These are phyloP conservation scores for Melanerpes formicivorus DNA, from an alignment of 2,113 vertebrate genomes.

Conservation along the genomic window DNA sequence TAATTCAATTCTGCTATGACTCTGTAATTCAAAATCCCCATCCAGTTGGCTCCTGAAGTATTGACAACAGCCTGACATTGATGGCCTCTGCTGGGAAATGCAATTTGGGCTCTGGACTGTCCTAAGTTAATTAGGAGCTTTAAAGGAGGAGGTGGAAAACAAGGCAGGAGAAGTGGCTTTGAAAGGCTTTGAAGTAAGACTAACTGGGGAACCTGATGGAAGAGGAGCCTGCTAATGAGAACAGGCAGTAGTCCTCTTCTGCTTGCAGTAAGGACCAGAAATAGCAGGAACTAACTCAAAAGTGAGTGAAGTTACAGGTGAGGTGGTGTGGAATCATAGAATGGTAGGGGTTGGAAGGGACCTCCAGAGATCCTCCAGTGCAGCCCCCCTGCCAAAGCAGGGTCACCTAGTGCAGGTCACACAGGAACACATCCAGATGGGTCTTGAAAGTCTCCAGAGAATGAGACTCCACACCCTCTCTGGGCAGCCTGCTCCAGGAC, in stretches of 20 bases:
- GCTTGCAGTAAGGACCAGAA: neutral
- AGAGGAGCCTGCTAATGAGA: neutral
- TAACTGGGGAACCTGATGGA: neutral
- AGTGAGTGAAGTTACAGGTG: neutral
- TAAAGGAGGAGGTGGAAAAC: neutral
- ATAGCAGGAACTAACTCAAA: neutral
- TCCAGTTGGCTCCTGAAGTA: neutral
- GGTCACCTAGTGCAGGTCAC: too few relatives aligned
- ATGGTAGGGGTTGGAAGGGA: too few relatives aligned
- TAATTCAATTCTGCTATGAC: too few relatives aligned
- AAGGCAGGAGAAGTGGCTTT: neutral
- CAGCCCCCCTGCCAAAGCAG: too few relatives aligned
- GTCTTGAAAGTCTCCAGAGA: too few relatives aligned
- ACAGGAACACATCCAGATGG: too few relatives aligned
- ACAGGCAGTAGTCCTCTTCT: neutral
- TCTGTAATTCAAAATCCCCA: too few relatives aligned
- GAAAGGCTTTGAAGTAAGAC: neutral
- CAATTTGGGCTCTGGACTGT: neutral
- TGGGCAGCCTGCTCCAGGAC: too few relatives aligned
- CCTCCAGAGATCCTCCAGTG: too few relatives aligned
- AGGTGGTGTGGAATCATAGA: neutral
- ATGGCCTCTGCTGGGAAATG: constrained; percentile 12
- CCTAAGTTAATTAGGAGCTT: constrained; percentile 44
- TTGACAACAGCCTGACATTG: neutral
- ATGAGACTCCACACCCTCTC: too few relatives aligned